Evolutionary conservation across 1,140 invertebrate genomes (phyloP).

Genomic region (Pachypsylla venusta): DNA sequence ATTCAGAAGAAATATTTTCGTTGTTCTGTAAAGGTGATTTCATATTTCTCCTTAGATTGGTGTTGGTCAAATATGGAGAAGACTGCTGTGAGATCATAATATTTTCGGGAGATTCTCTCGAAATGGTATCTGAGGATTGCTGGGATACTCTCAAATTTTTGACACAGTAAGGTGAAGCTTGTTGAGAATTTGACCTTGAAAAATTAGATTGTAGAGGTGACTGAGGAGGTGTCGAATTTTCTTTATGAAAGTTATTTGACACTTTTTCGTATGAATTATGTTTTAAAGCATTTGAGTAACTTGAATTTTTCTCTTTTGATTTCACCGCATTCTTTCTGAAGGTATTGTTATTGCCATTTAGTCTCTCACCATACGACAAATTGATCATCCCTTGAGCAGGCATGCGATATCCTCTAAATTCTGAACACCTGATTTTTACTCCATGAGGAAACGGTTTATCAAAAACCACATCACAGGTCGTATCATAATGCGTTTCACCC

Average conservation of each 20-base stretch:
- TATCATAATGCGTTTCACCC: background rate
- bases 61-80: background rate
- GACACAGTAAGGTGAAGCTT: no score
- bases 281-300: background rate
- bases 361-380: constrained; percentile 25
- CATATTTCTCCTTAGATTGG: background rate
- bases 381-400: constrained; percentile 31
- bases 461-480: constrained; percentile 37
- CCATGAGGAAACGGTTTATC: constrained; percentile 38
- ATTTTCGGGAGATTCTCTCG: background rate
- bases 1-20: background rate
- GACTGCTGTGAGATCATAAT: background rate
- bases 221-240: background rate
- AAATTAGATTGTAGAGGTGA: background rate
- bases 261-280: background rate
- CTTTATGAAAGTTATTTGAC: background rate
- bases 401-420: constrained; percentile 29
- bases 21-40: background rate
- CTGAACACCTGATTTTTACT: constrained; percentile 24
- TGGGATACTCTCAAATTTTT: no score
- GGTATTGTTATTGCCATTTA: constrained; percentile 1
- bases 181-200: background rate
- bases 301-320: background rate
- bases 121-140: no score
- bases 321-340: background rate